Base-by-base conservation (phyloP, 2,113 vertebrate genomes). In the Acanthisitta chloris region DNA sequence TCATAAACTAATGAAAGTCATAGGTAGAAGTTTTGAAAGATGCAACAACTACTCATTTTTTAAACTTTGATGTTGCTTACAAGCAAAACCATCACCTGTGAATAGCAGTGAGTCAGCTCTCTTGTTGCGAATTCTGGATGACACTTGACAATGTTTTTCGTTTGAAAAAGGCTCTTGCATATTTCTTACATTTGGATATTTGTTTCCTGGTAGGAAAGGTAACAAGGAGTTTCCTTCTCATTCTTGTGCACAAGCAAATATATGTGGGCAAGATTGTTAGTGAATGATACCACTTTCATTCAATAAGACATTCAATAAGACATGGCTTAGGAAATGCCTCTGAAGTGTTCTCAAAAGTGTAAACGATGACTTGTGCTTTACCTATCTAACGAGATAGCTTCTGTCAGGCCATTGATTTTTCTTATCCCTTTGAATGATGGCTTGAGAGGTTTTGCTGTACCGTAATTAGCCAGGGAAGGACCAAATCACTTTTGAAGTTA, bases 381-480 rank as follows among this genome's bases (percentile, higher is more conserved):
- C 48, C 8, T 25, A 29, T 57, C 43, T 61, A 49, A 76, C 52
- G 79, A 77, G 49, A 54, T 40, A 36, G n/a, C 45, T 88, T 87
- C 71, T 64, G 38, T 90, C 83, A 82, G 96, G 81, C 12, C 72
- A 94, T 83, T 96, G 97, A 96, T 97, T 97, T 87, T 91, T 91
- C 84, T 83, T 46, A 81, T 55, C 29, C 25, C 33, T 85, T 78
- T 92, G 77, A 90, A 81, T 77, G 71, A 90, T 83, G 51, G 21
- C 36, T 94, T 79, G 69, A 86, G 92, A 86, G 69, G 62, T 96
- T 97, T 95, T 92, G 67, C 93, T 95, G 67, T 88, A 59, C 67
- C 92, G 79, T 97, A 97, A 98, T 98, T 98, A 97, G 88, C 76
- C 76, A 67, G 85, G 46, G 85, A 97, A 93, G 91, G 93, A 93